Evolutionary conservation across 35 echinoderm and acorn worm species (phyloP).

Genomic region (Chiridota heheva): DNA sequence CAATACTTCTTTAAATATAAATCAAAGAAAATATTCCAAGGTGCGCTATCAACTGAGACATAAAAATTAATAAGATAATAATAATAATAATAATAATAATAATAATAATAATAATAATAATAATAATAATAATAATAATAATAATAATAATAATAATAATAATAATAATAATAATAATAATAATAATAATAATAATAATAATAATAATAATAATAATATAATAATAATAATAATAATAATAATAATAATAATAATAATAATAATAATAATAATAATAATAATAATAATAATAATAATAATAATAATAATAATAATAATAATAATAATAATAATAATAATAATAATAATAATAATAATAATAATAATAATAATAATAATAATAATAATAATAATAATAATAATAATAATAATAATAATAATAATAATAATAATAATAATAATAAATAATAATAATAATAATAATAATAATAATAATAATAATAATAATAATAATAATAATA

Average conservation of each 20-base stretch:
- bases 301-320: conserved; percentile 11
- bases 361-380: background rate
- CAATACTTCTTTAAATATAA: too few species aligned
- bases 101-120: too few species aligned
- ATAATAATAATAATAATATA: too few species aligned
- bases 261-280: conserved; percentile 11
- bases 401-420: conserved; percentile 8
- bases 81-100: too few species aligned
- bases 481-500: conserved; percentile 11
- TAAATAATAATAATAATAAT: background rate
- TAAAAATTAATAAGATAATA: too few species aligned
- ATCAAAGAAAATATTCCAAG: too few species aligned
- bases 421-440: background rate
- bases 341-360: background rate
- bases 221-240: too few species aligned
- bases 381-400: conserved; percentile 4
- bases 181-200: too few species aligned
- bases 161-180: too few species aligned
- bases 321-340: background rate
- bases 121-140: too few species aligned
- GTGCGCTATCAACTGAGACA: too few species aligned
- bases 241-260: background rate
- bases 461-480: conserved; percentile 11
- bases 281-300: conserved; percentile 11
- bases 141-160: too few species aligned